These are phyloP conservation scores for Lycodopsis pacificus DNA, from an alignment of 2,797 vertebrate genomes.

Conservation along the genomic window DNA sequence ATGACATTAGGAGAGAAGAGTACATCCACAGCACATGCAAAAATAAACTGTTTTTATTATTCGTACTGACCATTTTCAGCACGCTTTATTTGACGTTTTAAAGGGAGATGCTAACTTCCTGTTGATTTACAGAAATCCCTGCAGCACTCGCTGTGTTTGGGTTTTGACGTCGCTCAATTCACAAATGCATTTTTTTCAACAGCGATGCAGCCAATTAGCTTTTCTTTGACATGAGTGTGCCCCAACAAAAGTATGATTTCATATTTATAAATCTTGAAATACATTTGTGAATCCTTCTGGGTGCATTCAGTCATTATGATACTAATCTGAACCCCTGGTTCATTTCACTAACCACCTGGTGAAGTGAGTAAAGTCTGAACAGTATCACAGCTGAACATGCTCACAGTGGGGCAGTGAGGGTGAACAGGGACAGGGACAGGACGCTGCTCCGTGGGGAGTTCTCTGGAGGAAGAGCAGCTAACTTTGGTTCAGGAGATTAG, in stretches of 20 bases:
- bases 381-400: no score
- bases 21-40: background rate
- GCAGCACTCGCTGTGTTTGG: background rate
- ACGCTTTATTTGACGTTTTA: background rate
- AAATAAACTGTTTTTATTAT: background rate
- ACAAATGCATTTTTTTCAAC: no score
- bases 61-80: background rate
- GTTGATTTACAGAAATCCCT: background rate
- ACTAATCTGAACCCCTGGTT: background rate
- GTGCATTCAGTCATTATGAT: background rate
- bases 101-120: background rate
- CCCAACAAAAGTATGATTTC: background rate
- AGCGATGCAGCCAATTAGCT: no score
- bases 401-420: background rate
- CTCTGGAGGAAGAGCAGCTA: slow-evolving; percentile 8
- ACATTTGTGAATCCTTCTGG: background rate
- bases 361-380: no score
- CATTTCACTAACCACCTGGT: background rate
- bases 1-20: background rate
- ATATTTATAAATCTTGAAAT: background rate
- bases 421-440: slow-evolving; percentile 3
- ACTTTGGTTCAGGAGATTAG: no score
- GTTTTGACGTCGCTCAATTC: no score
- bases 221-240: background rate
- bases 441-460: background rate